Percentiles rank a stretch among this genome's conserved stretches.
These are phyloP conservation scores for Lemur catta DNA, from an alignment of 2,797 vertebrate genomes.

Conservation along the genomic window DNA sequence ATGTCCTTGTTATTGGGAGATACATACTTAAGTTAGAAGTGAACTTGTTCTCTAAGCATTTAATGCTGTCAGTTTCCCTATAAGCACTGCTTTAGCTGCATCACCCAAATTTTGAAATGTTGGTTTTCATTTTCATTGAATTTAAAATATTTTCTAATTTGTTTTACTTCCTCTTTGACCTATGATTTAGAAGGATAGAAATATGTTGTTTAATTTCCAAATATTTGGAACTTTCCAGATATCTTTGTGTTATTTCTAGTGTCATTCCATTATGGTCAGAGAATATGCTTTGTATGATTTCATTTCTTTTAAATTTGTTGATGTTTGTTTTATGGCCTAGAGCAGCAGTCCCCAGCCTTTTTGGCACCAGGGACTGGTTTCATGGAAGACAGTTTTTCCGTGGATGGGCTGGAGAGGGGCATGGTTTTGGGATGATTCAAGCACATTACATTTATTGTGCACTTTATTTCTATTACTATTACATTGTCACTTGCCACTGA, in stretches of 20 bases:
- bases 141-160: neutral
- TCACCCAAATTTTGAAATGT: neutral
- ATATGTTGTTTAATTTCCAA: neutral
- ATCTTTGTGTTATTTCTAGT: conserved; percentile 1
- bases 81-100: neutral
- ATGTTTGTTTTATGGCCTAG: neutral
- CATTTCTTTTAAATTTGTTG: neutral
- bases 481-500: no score
- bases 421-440: no score
- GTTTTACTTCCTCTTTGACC: neutral
- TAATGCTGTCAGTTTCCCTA: neutral
- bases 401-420: no score
- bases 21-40: neutral
- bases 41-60: neutral
- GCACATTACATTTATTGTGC: no score
- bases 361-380: no score
- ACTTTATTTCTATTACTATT: no score
- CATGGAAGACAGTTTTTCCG: no score
- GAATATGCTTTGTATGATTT: conserved; percentile 18
- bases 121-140: neutral
- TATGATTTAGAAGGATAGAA: neutral
- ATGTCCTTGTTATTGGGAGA: neutral
- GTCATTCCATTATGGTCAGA: neutral
- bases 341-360: neutral
- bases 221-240: neutral